Conservation (phyloP, 2,888 invertebrate species). For the Acronicta aceris region DNA sequence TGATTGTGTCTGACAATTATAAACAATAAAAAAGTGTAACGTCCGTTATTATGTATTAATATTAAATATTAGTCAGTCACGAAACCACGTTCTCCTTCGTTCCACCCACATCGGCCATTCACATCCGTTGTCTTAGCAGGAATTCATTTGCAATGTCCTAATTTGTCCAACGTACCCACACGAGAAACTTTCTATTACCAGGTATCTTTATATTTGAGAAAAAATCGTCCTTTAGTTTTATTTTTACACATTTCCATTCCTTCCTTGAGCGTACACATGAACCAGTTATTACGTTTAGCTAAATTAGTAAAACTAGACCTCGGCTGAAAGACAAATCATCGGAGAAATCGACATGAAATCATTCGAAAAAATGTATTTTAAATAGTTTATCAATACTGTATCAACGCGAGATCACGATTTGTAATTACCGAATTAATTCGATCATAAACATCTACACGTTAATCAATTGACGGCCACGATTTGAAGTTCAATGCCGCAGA, state of each 20-base stretch:
- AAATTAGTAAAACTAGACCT: too few relatives aligned
- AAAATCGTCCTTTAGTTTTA: too few relatives aligned
- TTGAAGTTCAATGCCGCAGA: conserved; percentile 76
- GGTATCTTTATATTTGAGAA: not conserved
- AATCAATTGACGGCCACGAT: conserved; percentile 53
- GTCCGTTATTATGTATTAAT: conserved; percentile 37
- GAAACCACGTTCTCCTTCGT: conserved; percentile 62
- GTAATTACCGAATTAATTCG: conserved; percentile 47
- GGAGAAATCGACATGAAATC: conserved; percentile 27
- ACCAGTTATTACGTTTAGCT: conserved; percentile 1
- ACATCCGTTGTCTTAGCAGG: conserved; percentile 42
- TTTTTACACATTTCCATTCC: too few relatives aligned
- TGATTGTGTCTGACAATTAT: conserved; percentile 23
- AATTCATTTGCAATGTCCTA: conserved; percentile 49
- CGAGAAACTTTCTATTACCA: conserved; percentile 35
- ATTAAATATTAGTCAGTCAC: conserved; percentile 41
- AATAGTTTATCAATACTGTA: conserved; percentile 21
- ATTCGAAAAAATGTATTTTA: conserved; percentile 15
- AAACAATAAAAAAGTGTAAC: conserved; percentile 36
- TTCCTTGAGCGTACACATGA: conserved; percentile 7
- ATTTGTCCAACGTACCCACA: conserved; percentile 36
- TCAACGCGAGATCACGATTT: conserved; percentile 41
- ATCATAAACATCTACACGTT: conserved; percentile 43
- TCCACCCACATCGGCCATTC: conserved; percentile 62
- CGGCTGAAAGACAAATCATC: conserved; percentile 6